Conservation (phyloP, 2,888 invertebrate genomes). For the Agonopterix arenella region DNA sequence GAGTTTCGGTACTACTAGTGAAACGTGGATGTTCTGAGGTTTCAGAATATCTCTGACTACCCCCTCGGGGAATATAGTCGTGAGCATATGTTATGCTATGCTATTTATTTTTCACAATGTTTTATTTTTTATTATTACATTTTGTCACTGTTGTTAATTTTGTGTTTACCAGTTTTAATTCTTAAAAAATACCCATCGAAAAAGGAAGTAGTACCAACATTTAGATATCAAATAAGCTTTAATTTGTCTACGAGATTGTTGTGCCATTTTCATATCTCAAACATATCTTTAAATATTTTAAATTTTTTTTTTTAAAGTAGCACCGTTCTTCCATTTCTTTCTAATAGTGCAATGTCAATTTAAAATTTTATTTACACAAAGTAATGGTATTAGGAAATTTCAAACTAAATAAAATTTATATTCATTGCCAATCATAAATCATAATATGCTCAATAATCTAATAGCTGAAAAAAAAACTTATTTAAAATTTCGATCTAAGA, state of each 20-base stretch:
- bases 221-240: constrained; percentile 13
- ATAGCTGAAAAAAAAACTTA: constrained; percentile 21
- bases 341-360: constrained; percentile 21
- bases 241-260: constrained; percentile 16
- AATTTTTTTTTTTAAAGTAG: constrained; percentile 10
- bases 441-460: constrained; percentile 43
- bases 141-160: background rate
- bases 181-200: constrained; percentile 2
- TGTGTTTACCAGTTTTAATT: background rate
- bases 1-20: too few species aligned
- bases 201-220: background rate
- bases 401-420: background rate
- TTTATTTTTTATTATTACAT: background rate
- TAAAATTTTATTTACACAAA: constrained; percentile 14
- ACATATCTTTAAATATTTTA: constrained; percentile 31
- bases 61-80: too few species aligned
- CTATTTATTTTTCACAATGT: background rate
- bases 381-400: constrained; percentile 6
- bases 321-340: constrained; percentile 31
- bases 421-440: constrained; percentile 29
- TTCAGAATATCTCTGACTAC: too few species aligned
- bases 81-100: too few species aligned
- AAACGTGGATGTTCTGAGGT: too few species aligned
- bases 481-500: constrained; percentile 61
- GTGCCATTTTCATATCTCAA: constrained; percentile 33